Evolutionary conservation across 2,113 vertebrate species (phyloP).

Genomic region (Apteryx mantelli): DNA sequence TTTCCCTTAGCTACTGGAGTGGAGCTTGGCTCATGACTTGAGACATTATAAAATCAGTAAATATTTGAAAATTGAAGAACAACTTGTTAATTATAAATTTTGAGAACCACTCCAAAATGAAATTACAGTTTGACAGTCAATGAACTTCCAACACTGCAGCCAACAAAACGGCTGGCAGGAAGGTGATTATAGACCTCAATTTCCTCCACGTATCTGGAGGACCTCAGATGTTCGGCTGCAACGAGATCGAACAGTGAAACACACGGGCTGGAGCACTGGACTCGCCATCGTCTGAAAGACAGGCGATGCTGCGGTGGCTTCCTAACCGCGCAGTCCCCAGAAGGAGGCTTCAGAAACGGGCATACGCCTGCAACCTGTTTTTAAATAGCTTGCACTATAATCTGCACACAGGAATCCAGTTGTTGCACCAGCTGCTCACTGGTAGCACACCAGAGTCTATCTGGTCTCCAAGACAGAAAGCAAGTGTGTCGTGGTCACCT

Average conservation of each 20-base stretch:
- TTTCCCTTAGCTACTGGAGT: background rate
- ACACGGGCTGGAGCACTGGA: background rate
- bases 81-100: conserved; percentile 23
- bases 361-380: background rate
- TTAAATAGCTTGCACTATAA: background rate
- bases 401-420: too few relatives aligned
- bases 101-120: background rate
- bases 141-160: background rate
- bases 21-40: background rate
- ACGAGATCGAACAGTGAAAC: background rate
- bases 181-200: background rate
- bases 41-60: background rate
- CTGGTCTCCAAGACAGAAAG: too few relatives aligned
- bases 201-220: rapidly evolving
- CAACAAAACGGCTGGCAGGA: background rate
- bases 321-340: too few relatives aligned
- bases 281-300: background rate
- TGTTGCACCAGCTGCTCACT: too few relatives aligned
- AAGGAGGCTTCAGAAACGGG: background rate
- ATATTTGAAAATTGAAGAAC: conserved; percentile 13
- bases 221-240: background rate
- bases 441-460: too few relatives aligned
- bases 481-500: too few relatives aligned
- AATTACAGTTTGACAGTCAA: background rate
- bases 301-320: rapidly evolving